Percentiles rank a stretch among this genome's conserved stretches.
These are phyloP conservation scores for Leucoma salicis DNA, from an alignment of 2,888 invertebrate species.

Conservation along the genomic window DNA sequence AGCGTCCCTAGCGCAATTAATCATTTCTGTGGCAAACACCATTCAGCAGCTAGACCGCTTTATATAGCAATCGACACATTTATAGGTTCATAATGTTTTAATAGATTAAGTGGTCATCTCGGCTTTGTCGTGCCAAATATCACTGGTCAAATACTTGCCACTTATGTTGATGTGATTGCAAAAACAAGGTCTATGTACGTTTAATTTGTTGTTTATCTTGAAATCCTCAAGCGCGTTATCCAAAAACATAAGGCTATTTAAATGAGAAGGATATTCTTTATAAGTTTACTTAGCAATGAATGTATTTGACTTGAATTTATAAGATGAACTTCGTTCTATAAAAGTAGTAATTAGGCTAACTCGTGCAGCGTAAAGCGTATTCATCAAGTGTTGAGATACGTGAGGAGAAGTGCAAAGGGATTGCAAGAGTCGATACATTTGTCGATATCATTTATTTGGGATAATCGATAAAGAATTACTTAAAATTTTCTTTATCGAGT, in stretches of 20 bases:
- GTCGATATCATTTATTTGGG: constrained; percentile 14
- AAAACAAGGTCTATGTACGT: too few relatives aligned
- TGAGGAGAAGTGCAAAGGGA: constrained; percentile 32
- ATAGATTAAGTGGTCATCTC: too few relatives aligned
- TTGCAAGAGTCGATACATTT: constrained; percentile 26
- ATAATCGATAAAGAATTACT: too few relatives aligned
- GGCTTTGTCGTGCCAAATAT: too few relatives aligned
- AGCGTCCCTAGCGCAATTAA: constrained; percentile 35
- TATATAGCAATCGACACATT: not conserved
- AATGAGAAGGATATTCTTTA: not conserved
- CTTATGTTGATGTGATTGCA: too few relatives aligned
- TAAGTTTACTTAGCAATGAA: not conserved
- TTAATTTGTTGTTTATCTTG: too few relatives aligned
- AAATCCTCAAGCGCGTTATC: too few relatives aligned
- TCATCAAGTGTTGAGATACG: constrained; percentile 67
- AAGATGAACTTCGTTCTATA: constrained; percentile 18
- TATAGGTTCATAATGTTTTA: too few relatives aligned
- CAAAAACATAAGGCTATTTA: not conserved
- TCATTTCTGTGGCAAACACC: constrained; percentile 23
- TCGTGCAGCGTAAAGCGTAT: constrained; percentile 62
- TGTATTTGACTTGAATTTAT: constrained; percentile 2
- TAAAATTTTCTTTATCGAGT: too few relatives aligned
- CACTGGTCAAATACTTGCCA: too few relatives aligned
- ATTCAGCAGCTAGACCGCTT: constrained; percentile 28
- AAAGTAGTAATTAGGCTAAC: constrained; percentile 50